Percentiles rank a stretch among this genome's conserved stretches.
These are phyloP conservation scores for Lumbricus terrestris DNA, from an alignment of 2,888 invertebrate genomes.

Conservation along the genomic window DNA sequence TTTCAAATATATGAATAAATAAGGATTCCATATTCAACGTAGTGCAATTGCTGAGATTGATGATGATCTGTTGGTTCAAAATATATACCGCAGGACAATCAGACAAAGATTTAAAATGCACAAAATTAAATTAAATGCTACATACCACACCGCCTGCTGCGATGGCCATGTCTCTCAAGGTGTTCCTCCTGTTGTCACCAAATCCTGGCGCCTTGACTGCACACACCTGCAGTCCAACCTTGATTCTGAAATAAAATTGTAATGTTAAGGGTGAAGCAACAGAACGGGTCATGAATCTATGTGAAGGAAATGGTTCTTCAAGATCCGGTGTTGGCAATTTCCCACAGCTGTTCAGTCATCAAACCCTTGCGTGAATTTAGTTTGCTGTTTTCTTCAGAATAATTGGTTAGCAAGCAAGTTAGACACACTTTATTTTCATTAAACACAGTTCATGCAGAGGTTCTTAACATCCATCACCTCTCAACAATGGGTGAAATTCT, in stretches of 20 bases:
- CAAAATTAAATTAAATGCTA: slow-evolving; percentile 17
- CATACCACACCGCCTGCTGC: slow-evolving; percentile 78
- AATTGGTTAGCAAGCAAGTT: neutral
- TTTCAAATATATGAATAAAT: no score
- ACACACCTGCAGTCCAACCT: slow-evolving; percentile 89
- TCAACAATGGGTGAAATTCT: neutral
- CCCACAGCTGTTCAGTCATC: neutral
- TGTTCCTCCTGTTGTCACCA: slow-evolving; percentile 90
- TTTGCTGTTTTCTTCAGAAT: neutral
- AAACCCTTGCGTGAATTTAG: neutral
- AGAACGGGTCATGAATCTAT: no score
- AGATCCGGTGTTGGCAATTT: neutral
- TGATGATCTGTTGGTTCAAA: no score
- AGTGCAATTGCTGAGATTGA: no score
- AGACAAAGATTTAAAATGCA: neutral
- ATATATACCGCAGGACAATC: no score
- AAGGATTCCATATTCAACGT: no score
- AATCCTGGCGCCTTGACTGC: slow-evolving; percentile 96
- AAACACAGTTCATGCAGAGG: neutral
- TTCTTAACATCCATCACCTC: neutral
- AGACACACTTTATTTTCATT: neutral
- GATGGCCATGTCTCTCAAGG: slow-evolving; percentile 88
- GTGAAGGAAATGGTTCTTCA: neutral
- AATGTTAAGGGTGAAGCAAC: no score
- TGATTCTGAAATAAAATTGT: slow-evolving; percentile 63